Conservation (phyloP, 1,140 invertebrate species). For the Drosophila nikananu region DNA sequence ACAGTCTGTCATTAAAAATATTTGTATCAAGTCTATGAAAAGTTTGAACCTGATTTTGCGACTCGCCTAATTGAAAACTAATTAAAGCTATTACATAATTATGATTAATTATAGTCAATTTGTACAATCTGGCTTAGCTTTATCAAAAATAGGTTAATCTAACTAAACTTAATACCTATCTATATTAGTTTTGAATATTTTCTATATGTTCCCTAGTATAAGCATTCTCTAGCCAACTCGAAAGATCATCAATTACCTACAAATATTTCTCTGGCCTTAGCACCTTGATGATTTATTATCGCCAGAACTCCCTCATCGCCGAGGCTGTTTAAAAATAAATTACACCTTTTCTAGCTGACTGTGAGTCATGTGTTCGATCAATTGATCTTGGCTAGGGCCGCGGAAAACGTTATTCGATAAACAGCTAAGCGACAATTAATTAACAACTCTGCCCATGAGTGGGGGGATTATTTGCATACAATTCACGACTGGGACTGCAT, state of each 20-base stretch:
- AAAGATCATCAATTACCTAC: constrained; percentile 23
- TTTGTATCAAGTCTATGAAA: neutral
- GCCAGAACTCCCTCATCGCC: neutral
- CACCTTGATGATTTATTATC: constrained; percentile 24
- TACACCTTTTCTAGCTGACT: neutral
- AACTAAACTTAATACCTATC: neutral
- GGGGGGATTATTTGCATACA: constrained; percentile 51
- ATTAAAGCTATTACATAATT: neutral
- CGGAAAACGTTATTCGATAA: constrained; percentile 9
- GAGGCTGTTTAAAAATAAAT: constrained; percentile 14
- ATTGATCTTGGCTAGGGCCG: constrained; percentile 12
- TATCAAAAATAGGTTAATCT: neutral
- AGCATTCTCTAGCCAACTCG: neutral
- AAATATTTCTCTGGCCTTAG: neutral
- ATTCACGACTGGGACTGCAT: constrained; percentile 25
- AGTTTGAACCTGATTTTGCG: neutral
- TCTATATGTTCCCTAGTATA: neutral
- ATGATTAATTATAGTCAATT: neutral
- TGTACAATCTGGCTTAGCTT: neutral
- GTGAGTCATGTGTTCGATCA: constrained; percentile 24
- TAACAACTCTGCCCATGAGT: constrained; percentile 26
- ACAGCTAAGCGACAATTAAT: constrained; percentile 39
- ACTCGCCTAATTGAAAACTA: neutral
- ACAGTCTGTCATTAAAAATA: neutral
- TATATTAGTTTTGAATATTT: neutral